Base-by-base conservation (phyloP, 2,797 vertebrate species). In the Psittacula derbiana region DNA sequence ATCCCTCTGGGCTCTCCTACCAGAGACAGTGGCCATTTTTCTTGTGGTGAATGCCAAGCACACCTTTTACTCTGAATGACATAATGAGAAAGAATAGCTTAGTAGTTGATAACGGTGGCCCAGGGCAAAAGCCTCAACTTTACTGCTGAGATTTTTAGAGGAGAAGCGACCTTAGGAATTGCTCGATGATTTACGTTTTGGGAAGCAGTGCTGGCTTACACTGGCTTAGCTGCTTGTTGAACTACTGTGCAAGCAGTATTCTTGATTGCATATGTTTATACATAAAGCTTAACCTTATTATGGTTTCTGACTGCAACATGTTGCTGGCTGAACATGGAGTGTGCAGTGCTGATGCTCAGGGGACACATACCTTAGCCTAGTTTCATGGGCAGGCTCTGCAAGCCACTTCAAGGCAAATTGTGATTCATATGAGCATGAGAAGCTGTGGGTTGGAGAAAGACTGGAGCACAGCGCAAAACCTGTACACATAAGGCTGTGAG, bases 121-220 rank as follows among this genome's bases (percentile, higher is more conserved):
- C 65, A 76, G 74, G 46, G 76, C 73, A 95, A 96, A 96, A 95
- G 73, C 95, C 92, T 96, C 92, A 94, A 17, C 50, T 84, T 90
- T 93, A 87, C 80, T 94, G 69, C 78, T 71, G 71, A 78, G 64
- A 75, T 87, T 91, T 92, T 71, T 80, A 73, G 73, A 73, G 67
- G 50, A 65, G 64, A 93, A 91, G 44, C 1, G 1, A 40, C 69
- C 18, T 62, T 82, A 66, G 40, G 60, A 87, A 73, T 93, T 73
- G 41, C 50, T 76, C 43, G 36, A 46, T 81, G 88, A 92, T 95
- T 95, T 96, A 79, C 86, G 75, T 5, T 95, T 93, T 92, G 90
- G 86, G 47, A 80, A 72, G 47, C 67, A 52, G 55, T 2, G 4
- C 71, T 85, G 67, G 74, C 81, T 95, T 91, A 33, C 52, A 4